phyloP scores from a whole-genome alignment of 2,888 invertebrate species.

The Drosophila kanekoi region DNA sequence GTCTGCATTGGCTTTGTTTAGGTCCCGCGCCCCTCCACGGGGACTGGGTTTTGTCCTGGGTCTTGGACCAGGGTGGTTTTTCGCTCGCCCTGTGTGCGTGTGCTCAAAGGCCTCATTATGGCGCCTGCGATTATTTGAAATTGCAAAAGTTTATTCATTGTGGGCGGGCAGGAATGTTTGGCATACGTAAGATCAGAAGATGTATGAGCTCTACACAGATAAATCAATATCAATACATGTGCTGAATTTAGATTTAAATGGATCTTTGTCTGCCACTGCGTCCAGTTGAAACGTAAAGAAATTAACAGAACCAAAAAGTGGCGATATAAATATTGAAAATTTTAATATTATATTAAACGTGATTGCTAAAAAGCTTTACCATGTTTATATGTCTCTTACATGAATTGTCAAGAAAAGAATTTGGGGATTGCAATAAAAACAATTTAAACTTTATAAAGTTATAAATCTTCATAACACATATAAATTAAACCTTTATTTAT shows the following conservation, averaged over 20 bases:
- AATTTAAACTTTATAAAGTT: no score
- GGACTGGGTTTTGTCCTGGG: slow-evolving; percentile 22
- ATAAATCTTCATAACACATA: no score
- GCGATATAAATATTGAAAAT: neutral
- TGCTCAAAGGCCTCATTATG: slow-evolving; percentile 77
- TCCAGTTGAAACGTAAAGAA: slow-evolving; percentile 6
- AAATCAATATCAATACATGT: slow-evolving; percentile 76
- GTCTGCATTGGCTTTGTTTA: slow-evolving; percentile 58
- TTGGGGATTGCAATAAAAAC: no score
- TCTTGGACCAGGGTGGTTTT: slow-evolving; percentile 24
- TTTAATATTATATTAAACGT: neutral
- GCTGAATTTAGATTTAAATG: slow-evolving; percentile 62
- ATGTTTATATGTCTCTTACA: no score
- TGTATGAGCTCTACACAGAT: slow-evolving; percentile 62
- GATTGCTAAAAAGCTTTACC: neutral
- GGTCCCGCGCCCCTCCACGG: slow-evolving; percentile 28
- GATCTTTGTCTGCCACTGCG: slow-evolving; percentile 7
- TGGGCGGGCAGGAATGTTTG: slow-evolving; percentile 51
- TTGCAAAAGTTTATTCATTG: slow-evolving; percentile 80
- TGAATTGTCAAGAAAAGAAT: no score
- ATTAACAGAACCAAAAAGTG: slow-evolving; percentile 7
- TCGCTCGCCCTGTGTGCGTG: slow-evolving; percentile 52
- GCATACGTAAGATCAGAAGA: slow-evolving; percentile 72
- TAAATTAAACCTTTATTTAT: no score
- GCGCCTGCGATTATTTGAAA: slow-evolving; percentile 79